Evolutionary conservation across 64 coral and sea anemone species (phyloP), one percentile per base, ranked within the genome.

Genomic region (Montipora efflorescens): DNA sequence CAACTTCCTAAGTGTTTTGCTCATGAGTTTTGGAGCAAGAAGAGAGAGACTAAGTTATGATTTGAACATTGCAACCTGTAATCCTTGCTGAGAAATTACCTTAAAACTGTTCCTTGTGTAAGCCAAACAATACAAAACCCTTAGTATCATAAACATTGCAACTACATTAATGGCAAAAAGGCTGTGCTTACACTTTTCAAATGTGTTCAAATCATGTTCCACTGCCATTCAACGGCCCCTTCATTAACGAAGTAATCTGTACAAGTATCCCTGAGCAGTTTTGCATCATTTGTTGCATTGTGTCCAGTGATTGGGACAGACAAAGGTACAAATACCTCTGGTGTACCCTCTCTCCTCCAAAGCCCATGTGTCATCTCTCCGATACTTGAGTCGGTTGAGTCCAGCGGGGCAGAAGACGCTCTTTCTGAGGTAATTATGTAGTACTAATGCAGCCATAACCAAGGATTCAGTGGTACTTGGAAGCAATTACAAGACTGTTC

Each of bases 181-280:
- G 68, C 68, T 71, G 68, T 23, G 21, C 68, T 15, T 71, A 23
- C 68, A 71, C 68, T 71, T 71, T 86, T 71, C 20, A 71, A 71
- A 71, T 71, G 68, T 71, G 68, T 71, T 64, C 61, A 64, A 64
- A 64, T 64, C 61, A 16, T 64, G 14, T 64, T 86, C 82, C 82
- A 86, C 68, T 67, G 58, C 82, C 58, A 86, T 45, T 86, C 82
- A 86, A 86, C 82, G 59, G 82, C 61, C 61, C 82, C 82, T 86
- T 86, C 61, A 67, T 67, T 66, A 45, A 64, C 61, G 69, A 67
- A 86, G 68, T 86, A 69, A 86, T 69, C 57, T 64, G 70, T 86
- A 86, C 46, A 86, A 86, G 82, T 67, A 67, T 86, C 82, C 48
- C 82, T 86, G 82, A 86, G 18, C 68, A 48, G 68, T 68, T 86